Conservation (phyloP, 2,113 vertebrate species). For the Macaca nemestrina region DNA sequence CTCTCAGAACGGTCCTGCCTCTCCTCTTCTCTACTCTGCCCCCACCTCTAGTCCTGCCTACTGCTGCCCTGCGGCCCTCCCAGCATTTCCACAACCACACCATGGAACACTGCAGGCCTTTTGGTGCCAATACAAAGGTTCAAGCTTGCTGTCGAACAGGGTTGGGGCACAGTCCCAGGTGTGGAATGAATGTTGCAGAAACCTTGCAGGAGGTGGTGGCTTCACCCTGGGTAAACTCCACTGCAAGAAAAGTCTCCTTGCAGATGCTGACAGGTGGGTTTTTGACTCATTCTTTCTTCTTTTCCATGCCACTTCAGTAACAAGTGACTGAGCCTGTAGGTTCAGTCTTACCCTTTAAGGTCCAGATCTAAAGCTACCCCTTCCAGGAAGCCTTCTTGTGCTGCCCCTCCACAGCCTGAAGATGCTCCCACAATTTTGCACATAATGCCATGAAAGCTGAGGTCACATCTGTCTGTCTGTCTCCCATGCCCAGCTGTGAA, state of each 20-base stretch:
- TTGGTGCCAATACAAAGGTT: not conserved
- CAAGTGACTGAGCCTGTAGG: not conserved
- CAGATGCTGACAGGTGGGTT: not conserved
- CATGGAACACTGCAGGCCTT: not conserved
- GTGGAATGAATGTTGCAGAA: not conserved
- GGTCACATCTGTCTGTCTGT: not conserved
- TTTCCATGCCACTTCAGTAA: not conserved
- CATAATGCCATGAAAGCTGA: not conserved
- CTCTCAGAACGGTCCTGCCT: not conserved
- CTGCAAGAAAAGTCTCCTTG: constrained; percentile 56
- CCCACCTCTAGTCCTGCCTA: not conserved
- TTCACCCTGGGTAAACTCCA: not conserved
- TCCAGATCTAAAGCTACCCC: not conserved
- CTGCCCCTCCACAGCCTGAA: not conserved
- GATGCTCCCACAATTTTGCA: not conserved
- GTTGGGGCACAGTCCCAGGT: not conserved
- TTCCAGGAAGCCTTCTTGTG: not conserved
- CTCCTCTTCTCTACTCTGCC: not conserved
- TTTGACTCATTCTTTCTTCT: not conserved
- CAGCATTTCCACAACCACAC: not conserved
- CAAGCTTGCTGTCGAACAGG: not conserved
- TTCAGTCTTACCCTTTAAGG: not conserved
- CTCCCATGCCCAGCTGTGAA: not conserved
- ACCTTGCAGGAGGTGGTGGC: not conserved
- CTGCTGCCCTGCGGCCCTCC: not conserved